phyloP scores from a whole-genome alignment of 2,888 invertebrate species.

The Phengaris arion region DNA sequence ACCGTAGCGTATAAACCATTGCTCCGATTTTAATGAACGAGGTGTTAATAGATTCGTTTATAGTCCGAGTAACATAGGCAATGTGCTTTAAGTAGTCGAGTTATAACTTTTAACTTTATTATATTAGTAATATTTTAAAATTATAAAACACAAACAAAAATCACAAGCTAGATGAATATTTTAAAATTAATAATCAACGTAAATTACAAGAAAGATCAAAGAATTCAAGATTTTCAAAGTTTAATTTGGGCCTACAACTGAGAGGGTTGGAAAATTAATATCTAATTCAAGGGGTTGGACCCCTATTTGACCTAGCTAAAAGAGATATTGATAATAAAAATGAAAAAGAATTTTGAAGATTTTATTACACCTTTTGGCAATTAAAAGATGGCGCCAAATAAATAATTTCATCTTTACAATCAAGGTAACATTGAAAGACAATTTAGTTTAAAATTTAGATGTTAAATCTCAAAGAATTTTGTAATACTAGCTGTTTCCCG shows the following conservation, averaged over 20 bases:
- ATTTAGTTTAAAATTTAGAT: neutral
- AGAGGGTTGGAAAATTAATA: conserved; percentile 59
- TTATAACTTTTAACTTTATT: too few species aligned
- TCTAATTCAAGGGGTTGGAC: conserved; percentile 64
- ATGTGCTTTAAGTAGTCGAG: neutral
- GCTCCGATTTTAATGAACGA: too few species aligned
- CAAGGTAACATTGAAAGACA: neutral
- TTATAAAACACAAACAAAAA: neutral
- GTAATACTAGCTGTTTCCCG: too few species aligned
- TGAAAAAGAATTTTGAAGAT: neutral
- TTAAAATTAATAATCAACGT: neutral
- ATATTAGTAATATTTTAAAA: too few species aligned
- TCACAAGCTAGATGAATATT: neutral
- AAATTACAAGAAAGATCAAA: conserved; percentile 1
- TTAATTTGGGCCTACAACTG: conserved; percentile 18
- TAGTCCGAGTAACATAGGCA: neutral
- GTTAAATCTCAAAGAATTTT: neutral
- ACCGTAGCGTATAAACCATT: too few species aligned
- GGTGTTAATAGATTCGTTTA: too few species aligned
- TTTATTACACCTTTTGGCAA: neutral
- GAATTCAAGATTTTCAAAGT: conserved; percentile 20
- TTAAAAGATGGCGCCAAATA: neutral
- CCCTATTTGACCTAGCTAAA: conserved; percentile 43
- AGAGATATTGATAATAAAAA: neutral
- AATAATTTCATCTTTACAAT: neutral